Conservation (phyloP, 2,113 vertebrate genomes). For the Upupa epops region DNA sequence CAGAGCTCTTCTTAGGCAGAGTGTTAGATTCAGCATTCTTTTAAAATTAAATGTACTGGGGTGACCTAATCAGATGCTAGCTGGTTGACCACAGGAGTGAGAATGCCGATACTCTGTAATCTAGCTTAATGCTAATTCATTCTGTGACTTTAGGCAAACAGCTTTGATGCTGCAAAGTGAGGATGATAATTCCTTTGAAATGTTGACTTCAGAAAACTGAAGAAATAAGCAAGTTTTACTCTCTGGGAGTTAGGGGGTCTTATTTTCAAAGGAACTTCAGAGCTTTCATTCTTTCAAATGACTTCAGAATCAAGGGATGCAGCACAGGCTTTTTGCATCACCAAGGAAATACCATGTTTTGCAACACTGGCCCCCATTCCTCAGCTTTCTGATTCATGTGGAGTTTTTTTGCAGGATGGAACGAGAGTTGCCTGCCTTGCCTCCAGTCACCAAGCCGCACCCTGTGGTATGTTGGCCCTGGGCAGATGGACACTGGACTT, state of each 20-base stretch:
- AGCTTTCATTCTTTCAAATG: background rate
- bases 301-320: background rate
- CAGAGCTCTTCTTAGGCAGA: background rate
- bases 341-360: fast-evolving
- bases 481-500: fast-evolving
- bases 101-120: conserved; percentile 34
- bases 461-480: background rate
- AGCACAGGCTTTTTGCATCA: background rate
- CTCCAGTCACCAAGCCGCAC: background rate
- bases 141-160: conserved; percentile 52
- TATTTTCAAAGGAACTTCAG: background rate
- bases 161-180: conserved; percentile 19
- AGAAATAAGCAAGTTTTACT: conserved; percentile 41
- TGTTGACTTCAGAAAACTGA: conserved; percentile 12
- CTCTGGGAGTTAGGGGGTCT: background rate
- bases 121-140: conserved; percentile 33
- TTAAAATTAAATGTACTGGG: conserved; percentile 47
- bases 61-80: conserved; percentile 48
- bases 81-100: conserved; percentile 65
- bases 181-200: conserved; percentile 40
- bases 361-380: background rate
- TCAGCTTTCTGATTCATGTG: background rate
- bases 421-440: background rate
- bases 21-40: conserved; percentile 54
- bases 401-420: background rate